phyloP scores from a whole-genome alignment of 30 jellyfish, hydroid and myxozoan genomes.

The Clytia hemisphaerica region DNA sequence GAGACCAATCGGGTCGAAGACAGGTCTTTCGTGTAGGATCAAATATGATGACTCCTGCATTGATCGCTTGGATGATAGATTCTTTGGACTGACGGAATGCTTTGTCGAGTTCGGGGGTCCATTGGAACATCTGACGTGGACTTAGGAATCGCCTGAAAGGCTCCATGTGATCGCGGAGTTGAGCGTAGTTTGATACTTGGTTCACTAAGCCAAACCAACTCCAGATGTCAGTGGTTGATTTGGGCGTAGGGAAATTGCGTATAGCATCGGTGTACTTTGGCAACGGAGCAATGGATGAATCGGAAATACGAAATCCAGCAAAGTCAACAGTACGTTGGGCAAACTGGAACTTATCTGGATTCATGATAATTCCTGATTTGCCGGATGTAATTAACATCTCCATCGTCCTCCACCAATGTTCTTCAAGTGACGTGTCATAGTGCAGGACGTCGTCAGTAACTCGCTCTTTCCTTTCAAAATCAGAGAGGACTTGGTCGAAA shows the following conservation, averaged over 20 bases:
- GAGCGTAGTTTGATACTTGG: constrained; percentile 1
- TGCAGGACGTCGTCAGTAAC: not conserved
- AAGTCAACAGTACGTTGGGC: not conserved
- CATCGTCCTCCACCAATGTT: constrained; percentile 1
- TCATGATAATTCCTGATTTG: not conserved
- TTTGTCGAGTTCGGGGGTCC: not conserved
- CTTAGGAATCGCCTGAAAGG: not conserved
- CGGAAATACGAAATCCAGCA: not conserved
- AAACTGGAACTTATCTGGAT: constrained; percentile 1
- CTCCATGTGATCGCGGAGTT: constrained; percentile 6
- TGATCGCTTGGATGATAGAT: not conserved
- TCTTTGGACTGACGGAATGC: not conserved
- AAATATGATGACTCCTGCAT: too few relatives aligned
- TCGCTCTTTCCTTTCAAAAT: not conserved
- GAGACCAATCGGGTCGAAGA: too few relatives aligned
- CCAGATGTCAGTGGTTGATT: not conserved
- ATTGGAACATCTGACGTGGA: not conserved
- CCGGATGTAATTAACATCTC: too few relatives aligned
- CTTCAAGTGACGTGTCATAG: not conserved
- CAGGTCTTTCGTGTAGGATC: too few relatives aligned
- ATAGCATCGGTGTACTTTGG: constrained; percentile 1
- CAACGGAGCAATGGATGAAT: not conserved
- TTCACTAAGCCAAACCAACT: constrained; percentile 15
- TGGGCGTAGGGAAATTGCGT: not conserved
- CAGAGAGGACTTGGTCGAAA: not conserved